Evolutionary conservation across 2,888 invertebrate genomes (phyloP).

Genomic region (Myopa tessellatipennis): DNA sequence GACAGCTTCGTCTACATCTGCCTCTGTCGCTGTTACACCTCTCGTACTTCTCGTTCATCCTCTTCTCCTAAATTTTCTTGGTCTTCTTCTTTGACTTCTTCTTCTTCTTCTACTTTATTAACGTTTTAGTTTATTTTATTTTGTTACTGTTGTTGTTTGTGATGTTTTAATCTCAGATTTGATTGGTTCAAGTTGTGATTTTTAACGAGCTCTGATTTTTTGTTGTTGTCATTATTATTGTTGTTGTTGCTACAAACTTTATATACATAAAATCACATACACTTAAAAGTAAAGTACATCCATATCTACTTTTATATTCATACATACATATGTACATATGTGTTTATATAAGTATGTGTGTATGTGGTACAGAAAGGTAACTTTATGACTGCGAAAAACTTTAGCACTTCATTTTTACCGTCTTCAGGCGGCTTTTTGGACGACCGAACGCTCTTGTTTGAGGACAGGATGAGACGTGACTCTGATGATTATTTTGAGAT

Average conservation of each 20-base stretch:
- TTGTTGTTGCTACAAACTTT: constrained; percentile 1
- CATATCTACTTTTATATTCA: not conserved
- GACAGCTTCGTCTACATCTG: constrained; percentile 32
- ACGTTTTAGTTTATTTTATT: constrained; percentile 16
- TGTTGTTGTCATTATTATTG: constrained; percentile 7
- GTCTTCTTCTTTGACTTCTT: not conserved
- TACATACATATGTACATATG: not conserved
- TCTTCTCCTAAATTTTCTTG: not conserved
- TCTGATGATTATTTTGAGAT: constrained; percentile 59
- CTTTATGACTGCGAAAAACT: constrained; percentile 25
- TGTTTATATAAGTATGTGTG: not conserved
- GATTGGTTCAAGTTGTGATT: constrained; percentile 42
- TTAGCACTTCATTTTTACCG: constrained; percentile 29
- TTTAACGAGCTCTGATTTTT: constrained; percentile 42
- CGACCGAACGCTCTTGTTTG: constrained; percentile 27
- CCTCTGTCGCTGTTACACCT: not conserved
- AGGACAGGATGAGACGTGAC: constrained; percentile 55
- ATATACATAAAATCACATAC: not conserved
- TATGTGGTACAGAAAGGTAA: constrained; percentile 14
- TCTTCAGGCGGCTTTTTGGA: constrained; percentile 25
- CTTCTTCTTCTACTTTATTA: not conserved
- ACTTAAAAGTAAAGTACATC: not conserved
- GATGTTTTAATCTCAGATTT: constrained; percentile 35
- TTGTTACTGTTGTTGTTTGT: constrained; percentile 25
- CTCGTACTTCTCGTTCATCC: not conserved